phyloP scores from a whole-genome alignment of 2,888 invertebrate genomes.

The Papilio gigon region DNA sequence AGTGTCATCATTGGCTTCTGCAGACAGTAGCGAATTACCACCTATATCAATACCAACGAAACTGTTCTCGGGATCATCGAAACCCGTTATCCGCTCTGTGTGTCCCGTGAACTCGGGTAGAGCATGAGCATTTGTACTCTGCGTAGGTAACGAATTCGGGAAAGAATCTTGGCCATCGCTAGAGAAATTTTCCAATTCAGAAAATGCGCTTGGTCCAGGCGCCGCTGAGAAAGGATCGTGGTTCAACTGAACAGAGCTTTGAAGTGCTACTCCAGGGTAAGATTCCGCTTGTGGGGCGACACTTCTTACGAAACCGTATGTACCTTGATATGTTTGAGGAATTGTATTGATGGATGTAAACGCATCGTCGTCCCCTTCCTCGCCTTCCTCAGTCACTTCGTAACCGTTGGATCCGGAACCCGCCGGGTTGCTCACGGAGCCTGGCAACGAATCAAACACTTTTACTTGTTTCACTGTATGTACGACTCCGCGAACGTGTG shows the following conservation, averaged over 20 bases:
- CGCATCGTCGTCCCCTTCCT: constrained; percentile 67
- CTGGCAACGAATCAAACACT: constrained; percentile 70
- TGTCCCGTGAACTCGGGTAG: constrained; percentile 56
- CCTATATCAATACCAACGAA: constrained; percentile 58
- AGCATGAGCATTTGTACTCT: constrained; percentile 43
- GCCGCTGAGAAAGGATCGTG: constrained; percentile 60
- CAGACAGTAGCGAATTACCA: constrained; percentile 50
- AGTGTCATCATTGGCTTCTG: constrained; percentile 58
- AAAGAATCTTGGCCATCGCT: constrained; percentile 57
- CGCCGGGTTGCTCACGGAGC: constrained; percentile 49
- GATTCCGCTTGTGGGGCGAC: constrained; percentile 61
- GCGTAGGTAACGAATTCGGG: constrained; percentile 54
- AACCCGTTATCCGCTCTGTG: constrained; percentile 52
- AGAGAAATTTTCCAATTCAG: constrained; percentile 58
- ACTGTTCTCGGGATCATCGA: constrained; percentile 57
- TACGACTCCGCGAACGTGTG: constrained; percentile 57
- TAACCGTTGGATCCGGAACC: constrained; percentile 59
- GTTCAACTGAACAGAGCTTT: constrained; percentile 54
- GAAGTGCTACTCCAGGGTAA: constrained; percentile 58
- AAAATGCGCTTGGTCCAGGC: constrained; percentile 57
- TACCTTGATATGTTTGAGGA: constrained; percentile 65
- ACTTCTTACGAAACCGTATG: constrained; percentile 63
- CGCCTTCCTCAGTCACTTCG: constrained; percentile 73
- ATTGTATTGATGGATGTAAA: constrained; percentile 65
- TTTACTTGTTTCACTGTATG: constrained; percentile 76